Conservation (phyloP, 2,113 vertebrate species). For the Peromyscus californicus region DNA sequence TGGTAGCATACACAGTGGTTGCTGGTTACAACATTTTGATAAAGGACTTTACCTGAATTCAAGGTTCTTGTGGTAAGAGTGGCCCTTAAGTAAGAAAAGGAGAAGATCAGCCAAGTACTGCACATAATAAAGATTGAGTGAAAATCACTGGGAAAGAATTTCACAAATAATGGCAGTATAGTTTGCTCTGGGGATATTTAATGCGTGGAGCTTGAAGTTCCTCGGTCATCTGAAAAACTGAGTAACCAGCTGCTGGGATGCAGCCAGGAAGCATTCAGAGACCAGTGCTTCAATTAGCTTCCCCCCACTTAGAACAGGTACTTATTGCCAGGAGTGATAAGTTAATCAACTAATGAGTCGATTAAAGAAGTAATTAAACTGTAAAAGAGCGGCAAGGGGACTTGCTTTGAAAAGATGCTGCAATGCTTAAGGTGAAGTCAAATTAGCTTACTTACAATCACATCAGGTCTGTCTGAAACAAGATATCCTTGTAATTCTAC, state of each 20-base stretch:
- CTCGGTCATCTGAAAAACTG: not conserved
- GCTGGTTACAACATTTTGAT: not conserved
- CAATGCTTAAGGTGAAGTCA: slow-evolving; percentile 71
- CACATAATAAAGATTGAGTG: slow-evolving; percentile 47
- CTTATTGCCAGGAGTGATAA: slow-evolving; percentile 72
- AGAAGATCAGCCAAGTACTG: not conserved
- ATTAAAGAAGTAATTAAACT: slow-evolving; percentile 80
- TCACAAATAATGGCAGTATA: slow-evolving; percentile 51
- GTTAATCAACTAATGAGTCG: slow-evolving; percentile 79
- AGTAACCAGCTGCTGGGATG: slow-evolving; percentile 5
- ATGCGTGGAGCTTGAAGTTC: slow-evolving; percentile 48
- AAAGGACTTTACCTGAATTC: slow-evolving; percentile 13
- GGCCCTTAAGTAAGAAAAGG: not conserved
- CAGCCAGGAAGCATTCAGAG: slow-evolving; percentile 64
- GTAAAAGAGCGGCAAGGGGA: slow-evolving; percentile 72
- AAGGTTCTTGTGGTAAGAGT: not conserved
- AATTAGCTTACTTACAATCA: slow-evolving; percentile 59
- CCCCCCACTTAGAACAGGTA: slow-evolving; percentile 73
- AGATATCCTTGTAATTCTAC: not conserved
- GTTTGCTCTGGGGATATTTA: slow-evolving; percentile 15
- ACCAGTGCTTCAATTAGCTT: slow-evolving; percentile 62
- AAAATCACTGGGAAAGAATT: not conserved
- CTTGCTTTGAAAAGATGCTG: slow-evolving; percentile 70
- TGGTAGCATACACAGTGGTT: not conserved
- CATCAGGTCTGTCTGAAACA: not conserved